Evolutionary conservation across 2,113 vertebrate species (phyloP).

Genomic region (Pseudopipra pipra): DNA sequence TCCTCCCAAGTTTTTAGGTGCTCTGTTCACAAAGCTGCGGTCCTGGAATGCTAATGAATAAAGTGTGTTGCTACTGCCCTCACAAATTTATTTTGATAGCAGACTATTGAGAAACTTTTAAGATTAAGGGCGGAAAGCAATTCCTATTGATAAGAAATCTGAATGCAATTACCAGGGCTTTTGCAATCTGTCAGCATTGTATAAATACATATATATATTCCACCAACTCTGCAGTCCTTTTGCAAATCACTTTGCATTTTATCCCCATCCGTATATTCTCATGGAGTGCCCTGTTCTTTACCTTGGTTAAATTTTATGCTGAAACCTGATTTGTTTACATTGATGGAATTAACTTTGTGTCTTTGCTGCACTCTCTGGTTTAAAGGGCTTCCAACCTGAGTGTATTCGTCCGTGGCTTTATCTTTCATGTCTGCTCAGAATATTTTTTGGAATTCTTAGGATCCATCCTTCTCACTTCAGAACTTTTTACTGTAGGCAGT

Average conservation of each 20-base stretch:
- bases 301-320: background rate
- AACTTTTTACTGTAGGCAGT: background rate
- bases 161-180: background rate
- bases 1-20: background rate
- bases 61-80: background rate
- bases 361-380: background rate
- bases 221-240: accelerated
- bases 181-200: background rate
- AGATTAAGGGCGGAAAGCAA: background rate
- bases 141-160: background rate
- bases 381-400: background rate
- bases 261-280: background rate
- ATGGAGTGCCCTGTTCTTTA: background rate
- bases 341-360: background rate
- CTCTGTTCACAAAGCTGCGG: background rate
- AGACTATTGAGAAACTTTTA: background rate
- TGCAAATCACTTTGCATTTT: background rate
- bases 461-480: background rate
- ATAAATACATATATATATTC: background rate
- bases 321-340: background rate
- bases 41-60: background rate
- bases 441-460: background rate
- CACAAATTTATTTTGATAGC: background rate
- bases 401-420: background rate
- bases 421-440: background rate